Percentiles rank a stretch among this genome's conserved stretches.
These are phyloP conservation scores for Noturus placidus DNA, from an alignment of 2,113 vertebrate species.

Conservation along the genomic window DNA sequence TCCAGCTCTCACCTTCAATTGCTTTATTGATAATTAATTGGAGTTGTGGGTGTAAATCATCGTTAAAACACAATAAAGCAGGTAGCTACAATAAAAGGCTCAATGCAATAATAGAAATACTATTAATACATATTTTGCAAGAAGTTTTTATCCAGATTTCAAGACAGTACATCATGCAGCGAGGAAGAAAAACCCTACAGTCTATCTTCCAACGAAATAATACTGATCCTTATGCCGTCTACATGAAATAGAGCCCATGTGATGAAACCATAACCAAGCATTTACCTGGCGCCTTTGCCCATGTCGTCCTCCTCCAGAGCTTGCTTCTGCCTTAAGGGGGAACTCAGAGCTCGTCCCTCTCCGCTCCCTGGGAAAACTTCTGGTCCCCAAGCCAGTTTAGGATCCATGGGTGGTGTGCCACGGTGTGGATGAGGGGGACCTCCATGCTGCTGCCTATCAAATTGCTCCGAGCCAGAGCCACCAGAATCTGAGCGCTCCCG, in stretches of 20 bases:
- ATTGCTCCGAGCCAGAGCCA: constrained; percentile 86
- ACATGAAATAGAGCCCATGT: not conserved
- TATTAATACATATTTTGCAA: not conserved
- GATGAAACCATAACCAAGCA: not conserved
- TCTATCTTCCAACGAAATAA: not conserved
- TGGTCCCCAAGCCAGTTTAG: constrained; percentile 84
- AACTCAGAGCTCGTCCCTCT: constrained; percentile 74
- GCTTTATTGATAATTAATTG: not conserved
- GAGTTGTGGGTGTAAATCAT: not conserved
- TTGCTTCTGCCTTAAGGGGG: constrained; percentile 79
- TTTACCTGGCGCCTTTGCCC: constrained; percentile 79
- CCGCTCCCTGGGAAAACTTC: constrained; percentile 78
- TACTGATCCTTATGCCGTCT: not conserved
- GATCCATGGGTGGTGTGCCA: constrained; percentile 88
- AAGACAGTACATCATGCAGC: not conserved
- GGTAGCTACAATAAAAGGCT: not conserved
- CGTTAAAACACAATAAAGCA: not conserved
- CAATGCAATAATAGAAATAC: not conserved
- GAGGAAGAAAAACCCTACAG: not conserved
- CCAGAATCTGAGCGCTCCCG: constrained; percentile 91
- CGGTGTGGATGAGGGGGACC: constrained; percentile 73
- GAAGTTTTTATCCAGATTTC: not conserved
- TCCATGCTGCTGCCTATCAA: constrained; percentile 81
- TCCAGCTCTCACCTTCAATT: not conserved
- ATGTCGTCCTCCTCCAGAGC: constrained; percentile 78